A percentile compares a stretch with the other conserved stretches of the same genome.
These are phyloP conservation scores for Erythrolamprus reginae DNA, from an alignment of 2,113 vertebrate species.

Conservation along the genomic window DNA sequence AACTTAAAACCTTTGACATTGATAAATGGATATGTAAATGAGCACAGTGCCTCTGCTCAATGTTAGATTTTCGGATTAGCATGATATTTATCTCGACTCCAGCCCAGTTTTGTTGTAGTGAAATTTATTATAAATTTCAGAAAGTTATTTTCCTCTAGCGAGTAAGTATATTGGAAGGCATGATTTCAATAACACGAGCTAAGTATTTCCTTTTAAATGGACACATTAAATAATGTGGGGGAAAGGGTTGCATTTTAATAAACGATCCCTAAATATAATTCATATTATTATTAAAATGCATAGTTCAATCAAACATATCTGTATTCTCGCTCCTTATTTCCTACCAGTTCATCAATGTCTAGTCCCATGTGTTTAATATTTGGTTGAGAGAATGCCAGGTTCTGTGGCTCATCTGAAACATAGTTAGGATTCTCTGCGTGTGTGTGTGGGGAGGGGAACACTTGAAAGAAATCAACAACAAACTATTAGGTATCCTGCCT, in stretches of 20 bases:
- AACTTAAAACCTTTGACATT: conserved; percentile 38
- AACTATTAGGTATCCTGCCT: neutral
- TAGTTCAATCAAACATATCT: neutral
- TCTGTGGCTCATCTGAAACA: neutral
- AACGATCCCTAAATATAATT: conserved; percentile 2
- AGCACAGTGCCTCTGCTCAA: conserved; percentile 20
- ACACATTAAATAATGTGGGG: conserved; percentile 31
- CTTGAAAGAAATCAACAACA: neutral
- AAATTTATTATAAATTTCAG: conserved; percentile 40
- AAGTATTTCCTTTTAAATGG: conserved; percentile 29
- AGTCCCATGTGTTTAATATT: neutral
- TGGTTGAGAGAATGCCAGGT: neutral
- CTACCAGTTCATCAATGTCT: neutral
- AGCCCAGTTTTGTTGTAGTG: conserved; percentile 29
- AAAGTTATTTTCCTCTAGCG: conserved; percentile 43
- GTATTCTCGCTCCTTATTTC: neutral
- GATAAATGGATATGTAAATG: conserved; percentile 45
- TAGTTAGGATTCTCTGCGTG: neutral
- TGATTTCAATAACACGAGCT: conserved; percentile 30
- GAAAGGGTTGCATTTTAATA: conserved; percentile 33
- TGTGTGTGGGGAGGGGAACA: too few relatives aligned
- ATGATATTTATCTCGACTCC: conserved; percentile 33
- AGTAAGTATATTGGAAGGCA: conserved; percentile 39
- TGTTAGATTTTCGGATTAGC: conserved; percentile 28
- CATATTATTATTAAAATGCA: neutral